Conservation (phyloP, 2,888 invertebrate genomes). For the Macrosiphum euphorbiae region DNA sequence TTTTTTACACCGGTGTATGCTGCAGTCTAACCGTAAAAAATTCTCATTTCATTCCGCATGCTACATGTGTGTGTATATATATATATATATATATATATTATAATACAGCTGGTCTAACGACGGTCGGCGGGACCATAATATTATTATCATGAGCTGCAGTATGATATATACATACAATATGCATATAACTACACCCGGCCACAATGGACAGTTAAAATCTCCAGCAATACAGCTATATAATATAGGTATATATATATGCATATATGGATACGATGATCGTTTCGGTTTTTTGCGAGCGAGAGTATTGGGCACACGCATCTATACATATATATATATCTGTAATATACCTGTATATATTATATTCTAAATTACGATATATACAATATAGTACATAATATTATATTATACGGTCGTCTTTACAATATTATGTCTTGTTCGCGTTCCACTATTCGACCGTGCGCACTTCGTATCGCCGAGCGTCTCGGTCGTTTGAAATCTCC, state of each 20-base stretch:
- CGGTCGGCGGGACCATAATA: background rate
- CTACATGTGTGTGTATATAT: background rate
- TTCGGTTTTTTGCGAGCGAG: background rate
- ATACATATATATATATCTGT: background rate
- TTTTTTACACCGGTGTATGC: background rate
- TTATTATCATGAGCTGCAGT: background rate
- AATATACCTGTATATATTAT: background rate
- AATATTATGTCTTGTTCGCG: background rate
- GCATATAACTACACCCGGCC: background rate
- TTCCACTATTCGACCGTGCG: background rate
- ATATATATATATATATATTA: background rate
- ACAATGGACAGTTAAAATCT: conserved; percentile 27
- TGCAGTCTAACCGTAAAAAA: background rate
- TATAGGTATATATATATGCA: background rate
- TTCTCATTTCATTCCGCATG: background rate
- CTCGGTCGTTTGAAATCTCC: conserved; percentile 24
- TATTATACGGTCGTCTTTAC: background rate
- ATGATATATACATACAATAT: background rate
- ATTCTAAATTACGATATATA: background rate
- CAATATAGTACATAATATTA: background rate
- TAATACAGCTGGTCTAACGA: background rate
- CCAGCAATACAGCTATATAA: background rate
- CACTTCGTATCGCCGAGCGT: background rate
- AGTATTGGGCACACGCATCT: background rate
- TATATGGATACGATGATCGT: background rate